Conservation (phyloP, 2,888 invertebrate species). For the Peribatodes rhomboidaria region DNA sequence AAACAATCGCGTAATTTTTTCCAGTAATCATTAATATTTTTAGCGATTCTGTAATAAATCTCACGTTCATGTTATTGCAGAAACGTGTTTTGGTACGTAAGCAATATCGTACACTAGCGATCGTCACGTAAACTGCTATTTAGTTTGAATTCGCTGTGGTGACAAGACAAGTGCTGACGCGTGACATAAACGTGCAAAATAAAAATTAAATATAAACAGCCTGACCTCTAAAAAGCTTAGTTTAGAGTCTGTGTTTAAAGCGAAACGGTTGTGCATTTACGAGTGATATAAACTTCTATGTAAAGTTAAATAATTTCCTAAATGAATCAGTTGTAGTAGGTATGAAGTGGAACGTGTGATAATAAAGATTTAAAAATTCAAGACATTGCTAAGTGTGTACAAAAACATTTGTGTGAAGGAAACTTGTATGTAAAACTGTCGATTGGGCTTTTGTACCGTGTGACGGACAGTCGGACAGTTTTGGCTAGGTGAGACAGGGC, state of each 20-base stretch:
- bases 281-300: too few relatives aligned
- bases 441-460: background rate
- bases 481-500: conserved; percentile 28
- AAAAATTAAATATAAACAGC: background rate
- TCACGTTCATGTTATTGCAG: conserved; percentile 29
- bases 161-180: background rate
- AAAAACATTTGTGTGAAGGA: background rate
- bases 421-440: background rate
- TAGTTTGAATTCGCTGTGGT: conserved; percentile 2
- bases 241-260: too few relatives aligned
- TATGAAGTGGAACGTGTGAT: background rate
- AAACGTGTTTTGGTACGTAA: conserved; percentile 38
- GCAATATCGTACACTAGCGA: conserved; percentile 24
- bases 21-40: conserved; percentile 22
- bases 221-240: too few relatives aligned
- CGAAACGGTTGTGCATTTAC: too few relatives aligned
- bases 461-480: background rate
- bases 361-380: background rate
- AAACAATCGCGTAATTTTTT: conserved; percentile 43
- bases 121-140: conserved; percentile 27
- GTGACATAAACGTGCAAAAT: background rate
- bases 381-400: too few relatives aligned
- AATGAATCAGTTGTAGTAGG: background rate
- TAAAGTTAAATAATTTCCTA: too few relatives aligned
- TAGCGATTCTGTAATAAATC: conserved; percentile 24